phyloP scores from a whole-genome alignment of 2,113 vertebrate genomes.

The Proteles cristata region DNA sequence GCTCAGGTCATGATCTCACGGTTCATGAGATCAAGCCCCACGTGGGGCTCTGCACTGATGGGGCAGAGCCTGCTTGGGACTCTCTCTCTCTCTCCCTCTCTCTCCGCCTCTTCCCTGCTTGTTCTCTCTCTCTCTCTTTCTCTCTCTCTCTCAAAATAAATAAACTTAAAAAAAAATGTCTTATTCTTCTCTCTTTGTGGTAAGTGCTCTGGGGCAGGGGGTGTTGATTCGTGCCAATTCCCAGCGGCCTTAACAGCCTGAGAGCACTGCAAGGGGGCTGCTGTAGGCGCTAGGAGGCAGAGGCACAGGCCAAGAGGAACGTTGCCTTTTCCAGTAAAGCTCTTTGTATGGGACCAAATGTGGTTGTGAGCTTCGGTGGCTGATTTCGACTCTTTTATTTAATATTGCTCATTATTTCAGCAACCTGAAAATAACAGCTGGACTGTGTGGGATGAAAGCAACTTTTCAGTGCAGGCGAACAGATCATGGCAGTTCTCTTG shows the following conservation, averaged over 20 bases:
- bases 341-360: background rate
- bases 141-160: no score
- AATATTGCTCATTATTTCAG: constrained; percentile 50
- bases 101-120: no score
- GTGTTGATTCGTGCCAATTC: background rate
- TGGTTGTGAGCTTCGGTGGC: constrained; percentile 2
- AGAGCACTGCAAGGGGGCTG: background rate
- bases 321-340: background rate
- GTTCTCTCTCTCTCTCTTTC: no score
- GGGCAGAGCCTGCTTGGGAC: no score
- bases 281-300: background rate
- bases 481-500: constrained; percentile 21
- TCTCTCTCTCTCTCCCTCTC: no score
- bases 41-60: no score
- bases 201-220: background rate
- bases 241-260: background rate
- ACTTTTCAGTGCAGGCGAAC: constrained; percentile 41
- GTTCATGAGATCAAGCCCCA: no score
- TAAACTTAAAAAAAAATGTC: background rate
- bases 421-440: constrained; percentile 60
- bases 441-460: constrained; percentile 34
- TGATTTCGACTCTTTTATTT: constrained; percentile 41
- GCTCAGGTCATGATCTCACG: no score
- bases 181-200: background rate
- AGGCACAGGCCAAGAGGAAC: background rate